phyloP scores from a whole-genome alignment of 2,113 vertebrate genomes.

The Odobenus rosmarus region DNA sequence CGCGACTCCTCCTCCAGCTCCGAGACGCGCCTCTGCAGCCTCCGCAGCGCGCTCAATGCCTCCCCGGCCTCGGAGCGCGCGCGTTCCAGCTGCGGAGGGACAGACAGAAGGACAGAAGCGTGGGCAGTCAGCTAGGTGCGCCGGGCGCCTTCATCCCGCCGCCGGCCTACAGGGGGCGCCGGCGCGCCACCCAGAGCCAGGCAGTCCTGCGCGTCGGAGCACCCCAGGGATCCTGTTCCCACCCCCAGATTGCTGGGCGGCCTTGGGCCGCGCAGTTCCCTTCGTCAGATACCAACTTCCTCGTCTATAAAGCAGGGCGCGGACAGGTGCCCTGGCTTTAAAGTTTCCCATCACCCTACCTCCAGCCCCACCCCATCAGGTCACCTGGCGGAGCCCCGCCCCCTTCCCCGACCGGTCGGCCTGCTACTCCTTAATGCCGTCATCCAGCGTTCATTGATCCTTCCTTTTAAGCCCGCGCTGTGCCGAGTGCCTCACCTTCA shows the following conservation, averaged over 20 bases:
- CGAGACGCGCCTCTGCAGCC: constrained; percentile 73
- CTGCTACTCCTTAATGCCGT: not conserved
- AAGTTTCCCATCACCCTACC: not conserved
- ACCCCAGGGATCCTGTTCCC: not conserved
- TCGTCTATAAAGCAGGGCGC: not conserved
- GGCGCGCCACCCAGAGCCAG: not conserved
- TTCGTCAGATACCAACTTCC: not conserved
- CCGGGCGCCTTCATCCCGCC: not conserved
- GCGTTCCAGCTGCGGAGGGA: constrained; percentile 65
- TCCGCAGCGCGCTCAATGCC: constrained; percentile 56
- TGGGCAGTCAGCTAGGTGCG: not conserved
- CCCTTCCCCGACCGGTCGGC: not conserved
- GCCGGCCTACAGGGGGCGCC: not conserved
- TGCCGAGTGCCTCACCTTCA: not conserved
- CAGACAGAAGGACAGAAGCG: not conserved
- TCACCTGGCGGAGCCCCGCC: not conserved
- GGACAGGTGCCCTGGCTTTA: not conserved
- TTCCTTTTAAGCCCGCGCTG: not conserved
- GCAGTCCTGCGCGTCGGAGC: accelerated
- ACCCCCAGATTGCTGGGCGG: accelerated
- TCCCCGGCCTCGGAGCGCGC: constrained; percentile 70
- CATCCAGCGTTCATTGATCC: not conserved
- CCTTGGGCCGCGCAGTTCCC: not conserved
- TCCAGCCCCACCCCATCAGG: not conserved
- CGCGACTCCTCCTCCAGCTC: constrained; percentile 81